These are phyloP conservation scores for Labroides dimidiatus DNA, from an alignment of 2,797 vertebrate genomes.

Conservation along the genomic window DNA sequence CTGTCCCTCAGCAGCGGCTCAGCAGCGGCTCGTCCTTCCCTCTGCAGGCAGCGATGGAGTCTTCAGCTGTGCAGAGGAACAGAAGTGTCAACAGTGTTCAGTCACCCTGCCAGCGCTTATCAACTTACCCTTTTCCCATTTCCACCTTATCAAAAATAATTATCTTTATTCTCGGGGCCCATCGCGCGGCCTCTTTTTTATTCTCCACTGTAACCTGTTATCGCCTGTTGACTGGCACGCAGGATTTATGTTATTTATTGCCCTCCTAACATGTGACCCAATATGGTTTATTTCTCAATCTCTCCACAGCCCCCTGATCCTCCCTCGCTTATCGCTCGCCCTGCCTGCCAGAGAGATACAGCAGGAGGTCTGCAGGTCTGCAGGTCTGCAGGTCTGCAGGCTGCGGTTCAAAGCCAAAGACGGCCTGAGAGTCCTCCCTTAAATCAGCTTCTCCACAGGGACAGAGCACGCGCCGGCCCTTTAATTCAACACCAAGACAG, in stretches of 20 bases:
- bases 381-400: too few relatives aligned
- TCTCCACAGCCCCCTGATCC: conserved; percentile 48
- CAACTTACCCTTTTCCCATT: conserved; percentile 75
- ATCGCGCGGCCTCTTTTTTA: conserved; percentile 5
- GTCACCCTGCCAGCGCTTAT: conserved; percentile 66
- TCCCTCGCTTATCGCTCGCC: conserved; percentile 37
- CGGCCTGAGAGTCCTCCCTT: conserved; percentile 23
- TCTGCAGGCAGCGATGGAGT: conserved; percentile 14
- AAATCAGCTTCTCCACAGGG: conserved; percentile 20
- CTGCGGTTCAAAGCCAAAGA: conserved; percentile 47
- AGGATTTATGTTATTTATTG: conserved; percentile 72
- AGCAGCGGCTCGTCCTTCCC: conserved; percentile 30
- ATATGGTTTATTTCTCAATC: conserved; percentile 70
- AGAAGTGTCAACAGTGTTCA: conserved; percentile 65
- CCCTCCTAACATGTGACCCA: conserved; percentile 49
- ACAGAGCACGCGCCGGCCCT: conserved; percentile 26
- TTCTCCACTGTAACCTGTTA: conserved; percentile 64
- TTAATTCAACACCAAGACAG: too few relatives aligned
- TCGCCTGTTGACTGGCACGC: conserved; percentile 64
- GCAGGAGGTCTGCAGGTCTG: conserved; percentile 24
- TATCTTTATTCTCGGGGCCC: conserved; percentile 71
- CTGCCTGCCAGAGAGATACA: conserved; percentile 35
- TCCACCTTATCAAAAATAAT: conserved; percentile 78
- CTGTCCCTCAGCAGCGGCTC: neutral
- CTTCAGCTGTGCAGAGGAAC: conserved; percentile 39